Percentiles rank a stretch among this genome's conserved stretches.
phyloP scores from a whole-genome alignment of 2,888 invertebrate genomes.

The Onchidella celtica region DNA sequence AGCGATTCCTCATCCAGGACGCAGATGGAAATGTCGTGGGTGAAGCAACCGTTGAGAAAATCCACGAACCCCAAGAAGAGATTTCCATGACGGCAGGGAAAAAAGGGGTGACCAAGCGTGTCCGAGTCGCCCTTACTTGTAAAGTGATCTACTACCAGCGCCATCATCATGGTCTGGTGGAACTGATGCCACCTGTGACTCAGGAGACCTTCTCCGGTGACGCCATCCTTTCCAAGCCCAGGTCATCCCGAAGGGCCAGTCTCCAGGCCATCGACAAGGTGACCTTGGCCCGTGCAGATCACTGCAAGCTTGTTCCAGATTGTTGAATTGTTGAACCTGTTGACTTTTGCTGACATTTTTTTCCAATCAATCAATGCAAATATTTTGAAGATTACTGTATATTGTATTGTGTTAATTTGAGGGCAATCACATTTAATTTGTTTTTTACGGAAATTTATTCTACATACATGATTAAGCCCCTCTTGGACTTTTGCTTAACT shows the following conservation, averaged over 20 bases:
- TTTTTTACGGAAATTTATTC: too few species aligned
- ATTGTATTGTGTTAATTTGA: too few species aligned
- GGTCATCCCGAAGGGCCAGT: constrained; percentile 7
- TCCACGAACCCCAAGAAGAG: constrained; percentile 62
- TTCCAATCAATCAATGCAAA: not conserved
- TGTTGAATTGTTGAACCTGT: not conserved
- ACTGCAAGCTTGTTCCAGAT: constrained; percentile 38
- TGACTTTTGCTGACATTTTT: not conserved
- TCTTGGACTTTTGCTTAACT: too few species aligned
- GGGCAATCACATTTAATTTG: too few species aligned
- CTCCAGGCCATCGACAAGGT: constrained; percentile 18
- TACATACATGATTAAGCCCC: too few species aligned
- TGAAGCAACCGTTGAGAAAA: constrained; percentile 56
- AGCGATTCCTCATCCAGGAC: constrained; percentile 86
- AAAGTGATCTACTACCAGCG: constrained; percentile 60
- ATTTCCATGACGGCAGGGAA: constrained; percentile 51
- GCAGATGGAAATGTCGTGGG: constrained; percentile 57
- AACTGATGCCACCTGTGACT: constrained; percentile 10
- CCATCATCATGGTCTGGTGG: constrained; percentile 50
- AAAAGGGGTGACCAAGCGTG: constrained; percentile 54
- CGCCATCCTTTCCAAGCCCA: constrained; percentile 18
- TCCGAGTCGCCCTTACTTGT: constrained; percentile 62
- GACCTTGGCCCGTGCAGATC: constrained; percentile 25
- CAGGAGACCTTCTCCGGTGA: constrained; percentile 36
- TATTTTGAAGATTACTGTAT: too few species aligned